phyloP scores from a whole-genome alignment of 92 coral and sea anemone genomes.

The Paragorgia papillata region DNA sequence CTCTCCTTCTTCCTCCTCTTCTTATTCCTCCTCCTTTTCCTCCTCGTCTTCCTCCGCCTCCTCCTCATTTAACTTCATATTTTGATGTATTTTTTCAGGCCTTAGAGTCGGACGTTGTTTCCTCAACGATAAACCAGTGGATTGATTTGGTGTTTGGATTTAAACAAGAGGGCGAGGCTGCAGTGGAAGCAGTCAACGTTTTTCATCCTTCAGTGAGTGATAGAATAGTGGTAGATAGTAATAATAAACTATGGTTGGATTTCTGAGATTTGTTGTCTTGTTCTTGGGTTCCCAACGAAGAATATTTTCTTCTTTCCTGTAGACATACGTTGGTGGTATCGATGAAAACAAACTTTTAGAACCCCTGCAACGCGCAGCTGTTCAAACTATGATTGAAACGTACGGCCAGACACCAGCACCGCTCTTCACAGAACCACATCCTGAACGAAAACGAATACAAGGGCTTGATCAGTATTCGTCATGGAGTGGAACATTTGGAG shows the following conservation, averaged over 20 bases:
- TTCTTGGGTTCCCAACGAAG: not conserved
- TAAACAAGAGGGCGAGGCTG: slow-evolving; percentile 91
- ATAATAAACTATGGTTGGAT: too few relatives aligned
- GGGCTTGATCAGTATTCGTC: slow-evolving; percentile 34
- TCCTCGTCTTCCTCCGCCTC: too few relatives aligned
- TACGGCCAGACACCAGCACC: slow-evolving; percentile 95
- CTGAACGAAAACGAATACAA: slow-evolving; percentile 60
- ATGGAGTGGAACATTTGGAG: slow-evolving; percentile 25
- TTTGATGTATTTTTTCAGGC: slow-evolving; percentile 50
- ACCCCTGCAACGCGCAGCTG: slow-evolving; percentile 86
- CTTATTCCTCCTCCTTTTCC: too few relatives aligned
- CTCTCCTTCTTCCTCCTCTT: too few relatives aligned
- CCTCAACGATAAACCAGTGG: slow-evolving; percentile 77
- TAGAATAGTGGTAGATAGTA: not conserved
- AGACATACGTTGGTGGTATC: slow-evolving; percentile 65
- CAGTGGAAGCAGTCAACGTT: slow-evolving; percentile 92
- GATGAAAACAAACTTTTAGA: slow-evolving; percentile 82
- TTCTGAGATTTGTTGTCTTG: too few relatives aligned
- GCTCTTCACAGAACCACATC: slow-evolving; percentile 78
- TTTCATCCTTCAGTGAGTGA: slow-evolving; percentile 95
- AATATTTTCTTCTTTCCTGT: not conserved
- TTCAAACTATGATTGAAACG: slow-evolving; percentile 95
- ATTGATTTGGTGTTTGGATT: slow-evolving; percentile 95
- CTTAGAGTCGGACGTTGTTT: slow-evolving; percentile 87
- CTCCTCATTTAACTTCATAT: too few relatives aligned